Base-by-base conservation (phyloP, 2,797 vertebrate species). In the Taenioides sp. region DNA sequence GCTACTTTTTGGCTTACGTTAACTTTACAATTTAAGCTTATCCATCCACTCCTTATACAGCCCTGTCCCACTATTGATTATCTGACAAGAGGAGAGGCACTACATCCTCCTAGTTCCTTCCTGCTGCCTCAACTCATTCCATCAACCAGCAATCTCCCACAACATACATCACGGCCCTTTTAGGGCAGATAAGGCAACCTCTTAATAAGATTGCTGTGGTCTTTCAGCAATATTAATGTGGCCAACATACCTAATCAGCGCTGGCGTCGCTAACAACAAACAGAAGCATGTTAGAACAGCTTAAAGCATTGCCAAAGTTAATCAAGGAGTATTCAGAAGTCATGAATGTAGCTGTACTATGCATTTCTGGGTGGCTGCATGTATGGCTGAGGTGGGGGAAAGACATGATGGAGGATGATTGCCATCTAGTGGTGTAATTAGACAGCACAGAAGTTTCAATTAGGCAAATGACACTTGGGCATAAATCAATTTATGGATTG, bases 1-100 rank as follows among this genome's bases (percentile, higher is more conserved):
- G 67, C 59, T 78, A 87, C 76, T 86, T 90, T 86, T 54, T 82
- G 78, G 75, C 34, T 75, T 73, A 59, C 72, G 79, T 73, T 67
- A 63, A 70, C 78, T 67, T 49, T 74, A 82, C 40, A 28, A 72
- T 83, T 85, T 72, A 34, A 80, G 81, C 81, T 81, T 79, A 49
- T 90, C 87, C 86, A 89, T 87, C 86, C 82, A 87, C 80, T 84
- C 71, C 82, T 37, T 71, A 73, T 67, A 71, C 82, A 85, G 82
- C 86, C 87, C 88, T 83, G 83, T 87, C 88, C 77, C 68, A 25
- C 60, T 90, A 93, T 93, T 22, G 92, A 93, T 93, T 91, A 92
- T 91, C 85, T 92, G 92, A 91, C 89, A 90, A 82, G 89, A 76
- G 78, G 71, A 85, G 88, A 90, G 84, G 85, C 88, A 87, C 85